These are phyloP conservation scores for Neodon shergylaensis DNA, from an alignment of 2,113 vertebrate genomes.

Conservation along the genomic window DNA sequence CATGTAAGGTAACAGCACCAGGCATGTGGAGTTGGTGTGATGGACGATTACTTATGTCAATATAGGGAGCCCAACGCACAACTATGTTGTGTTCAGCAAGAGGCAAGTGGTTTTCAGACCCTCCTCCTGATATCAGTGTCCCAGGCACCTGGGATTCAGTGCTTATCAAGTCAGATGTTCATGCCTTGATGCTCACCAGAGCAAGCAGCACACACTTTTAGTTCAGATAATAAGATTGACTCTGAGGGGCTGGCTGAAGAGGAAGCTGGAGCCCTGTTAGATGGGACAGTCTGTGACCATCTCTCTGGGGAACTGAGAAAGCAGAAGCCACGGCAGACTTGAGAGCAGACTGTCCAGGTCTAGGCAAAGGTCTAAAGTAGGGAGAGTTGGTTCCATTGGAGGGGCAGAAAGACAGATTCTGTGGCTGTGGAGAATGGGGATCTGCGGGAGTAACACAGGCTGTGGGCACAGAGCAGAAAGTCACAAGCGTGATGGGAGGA, in stretches of 20 bases:
- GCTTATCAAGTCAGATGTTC: not conserved
- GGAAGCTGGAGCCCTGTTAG: not conserved
- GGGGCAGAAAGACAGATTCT: not conserved
- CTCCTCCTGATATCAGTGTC: not conserved
- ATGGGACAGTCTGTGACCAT: not conserved
- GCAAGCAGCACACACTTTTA: not conserved
- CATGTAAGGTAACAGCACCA: not conserved
- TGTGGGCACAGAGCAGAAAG: not conserved
- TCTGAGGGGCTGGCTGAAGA: not conserved
- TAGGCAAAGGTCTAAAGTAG: not conserved
- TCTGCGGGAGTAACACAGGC: no score
- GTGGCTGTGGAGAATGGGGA: fast-evolving
- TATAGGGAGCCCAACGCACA: not conserved
- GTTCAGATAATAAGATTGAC: not conserved
- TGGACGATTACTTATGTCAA: not conserved
- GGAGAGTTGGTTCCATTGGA: no score
- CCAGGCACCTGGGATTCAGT: not conserved
- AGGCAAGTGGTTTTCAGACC: not conserved
- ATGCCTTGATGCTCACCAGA: not conserved
- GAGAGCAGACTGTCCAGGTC: not conserved
- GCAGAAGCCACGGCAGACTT: not conserved
- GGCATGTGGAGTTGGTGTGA: not conserved
- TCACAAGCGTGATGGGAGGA: not conserved
- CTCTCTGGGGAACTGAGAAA: not conserved
- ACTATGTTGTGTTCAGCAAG: not conserved